Conservation (phyloP, 2,888 invertebrate species). For the Drosophila dives region DNA sequence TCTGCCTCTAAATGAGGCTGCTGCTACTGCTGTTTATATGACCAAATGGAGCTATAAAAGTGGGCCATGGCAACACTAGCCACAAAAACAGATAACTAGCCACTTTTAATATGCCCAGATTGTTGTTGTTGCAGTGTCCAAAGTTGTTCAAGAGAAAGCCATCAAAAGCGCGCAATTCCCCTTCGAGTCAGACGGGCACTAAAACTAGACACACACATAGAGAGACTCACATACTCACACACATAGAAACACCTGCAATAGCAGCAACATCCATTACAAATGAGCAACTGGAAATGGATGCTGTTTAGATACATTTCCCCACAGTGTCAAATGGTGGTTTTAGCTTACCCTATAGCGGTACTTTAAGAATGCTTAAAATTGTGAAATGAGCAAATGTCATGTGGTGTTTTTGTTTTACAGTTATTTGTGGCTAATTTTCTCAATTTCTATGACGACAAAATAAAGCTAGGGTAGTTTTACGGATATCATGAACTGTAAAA, state of each 20-base stretch:
- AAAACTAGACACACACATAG: slow-evolving; percentile 38
- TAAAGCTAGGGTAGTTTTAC: slow-evolving; percentile 17
- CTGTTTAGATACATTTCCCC: slow-evolving; percentile 73
- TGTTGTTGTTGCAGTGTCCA: slow-evolving; percentile 55
- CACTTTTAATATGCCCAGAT: slow-evolving; percentile 62
- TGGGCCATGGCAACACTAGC: slow-evolving; percentile 66
- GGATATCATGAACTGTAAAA: neutral
- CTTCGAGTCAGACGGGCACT: slow-evolving; percentile 52
- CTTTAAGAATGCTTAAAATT: neutral
- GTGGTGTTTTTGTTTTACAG: slow-evolving; percentile 9
- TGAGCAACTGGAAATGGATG: slow-evolving; percentile 47
- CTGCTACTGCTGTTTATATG: slow-evolving; percentile 27
- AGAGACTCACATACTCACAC: slow-evolving; percentile 15
- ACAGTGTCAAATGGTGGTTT: slow-evolving; percentile 40
- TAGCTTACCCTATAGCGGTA: slow-evolving; percentile 16
- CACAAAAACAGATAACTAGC: slow-evolving; percentile 62
- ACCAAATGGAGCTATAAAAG: slow-evolving; percentile 76
- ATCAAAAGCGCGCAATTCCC: slow-evolving; percentile 73
- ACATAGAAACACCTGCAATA: slow-evolving; percentile 43
- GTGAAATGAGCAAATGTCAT: slow-evolving; percentile 10
- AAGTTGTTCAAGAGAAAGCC: slow-evolving; percentile 73
- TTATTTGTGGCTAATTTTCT: neutral
- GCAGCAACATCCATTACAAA: slow-evolving; percentile 10
- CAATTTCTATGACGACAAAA: neutral
- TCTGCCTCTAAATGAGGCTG: slow-evolving; percentile 25